phyloP scores from a whole-genome alignment of 2,113 vertebrate genomes.

The Danionella cerebrum region DNA sequence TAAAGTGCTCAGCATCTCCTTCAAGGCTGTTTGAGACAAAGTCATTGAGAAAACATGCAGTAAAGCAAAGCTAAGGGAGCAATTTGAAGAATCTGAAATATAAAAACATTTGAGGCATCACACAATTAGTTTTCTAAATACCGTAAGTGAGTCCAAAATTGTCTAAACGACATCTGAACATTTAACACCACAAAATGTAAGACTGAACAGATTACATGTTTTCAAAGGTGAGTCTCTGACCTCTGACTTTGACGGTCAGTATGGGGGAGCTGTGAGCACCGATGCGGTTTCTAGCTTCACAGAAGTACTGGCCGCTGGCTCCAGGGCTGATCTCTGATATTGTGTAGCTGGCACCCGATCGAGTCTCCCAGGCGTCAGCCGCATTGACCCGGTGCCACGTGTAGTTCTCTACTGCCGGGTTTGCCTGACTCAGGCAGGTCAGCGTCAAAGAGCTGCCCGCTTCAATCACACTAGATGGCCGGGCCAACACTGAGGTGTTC shows the following conservation, averaged over 20 bases:
- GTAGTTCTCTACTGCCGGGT: slow-evolving; percentile 69
- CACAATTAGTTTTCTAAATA: too few species aligned
- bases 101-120: too few species aligned
- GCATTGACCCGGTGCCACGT: slow-evolving; percentile 64
- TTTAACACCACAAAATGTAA: too few species aligned
- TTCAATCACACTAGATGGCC: slow-evolving; percentile 66
- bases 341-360: slow-evolving; percentile 61
- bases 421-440: slow-evolving; percentile 68
- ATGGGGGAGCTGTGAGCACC: slow-evolving; percentile 64
- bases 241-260: slow-evolving; percentile 65
- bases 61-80: too few species aligned
- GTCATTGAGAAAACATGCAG: too few species aligned
- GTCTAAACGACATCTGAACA: too few species aligned
- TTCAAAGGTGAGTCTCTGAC: slow-evolving; percentile 40
- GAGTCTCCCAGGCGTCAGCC: slow-evolving; percentile 56
- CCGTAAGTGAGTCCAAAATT: too few species aligned
- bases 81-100: too few species aligned
- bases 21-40: too few species aligned
- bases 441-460: slow-evolving; percentile 64
- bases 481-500: slow-evolving; percentile 66
- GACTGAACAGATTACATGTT: too few species aligned
- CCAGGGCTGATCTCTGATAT: slow-evolving; percentile 60
- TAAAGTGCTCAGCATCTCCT: too few species aligned
- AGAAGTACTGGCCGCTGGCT: slow-evolving; percentile 69
- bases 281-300: slow-evolving; percentile 64